A percentile compares a stretch with the other conserved stretches of the same genome.
These are phyloP conservation scores for Aplochiton taeniatus DNA, from an alignment of 2,797 vertebrate species.

Conservation along the genomic window DNA sequence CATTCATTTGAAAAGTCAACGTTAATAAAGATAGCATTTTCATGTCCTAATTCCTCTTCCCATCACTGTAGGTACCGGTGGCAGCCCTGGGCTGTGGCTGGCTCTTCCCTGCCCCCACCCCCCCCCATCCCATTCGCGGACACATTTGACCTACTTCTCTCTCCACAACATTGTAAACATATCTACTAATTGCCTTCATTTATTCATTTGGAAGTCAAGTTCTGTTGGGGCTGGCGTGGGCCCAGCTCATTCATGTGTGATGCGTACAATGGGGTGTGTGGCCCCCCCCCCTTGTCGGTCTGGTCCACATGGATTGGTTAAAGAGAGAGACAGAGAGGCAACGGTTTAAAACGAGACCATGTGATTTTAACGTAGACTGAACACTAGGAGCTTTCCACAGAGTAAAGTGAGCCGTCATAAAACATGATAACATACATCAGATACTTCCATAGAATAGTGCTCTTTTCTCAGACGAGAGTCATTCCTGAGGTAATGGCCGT, in stretches of 20 bases:
- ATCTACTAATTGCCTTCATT: constrained; percentile 79
- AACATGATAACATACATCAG: no score
- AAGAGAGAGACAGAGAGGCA: constrained; percentile 21
- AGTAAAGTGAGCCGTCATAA: no score
- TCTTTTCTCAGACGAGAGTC: no score
- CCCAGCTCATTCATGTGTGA: constrained; percentile 71
- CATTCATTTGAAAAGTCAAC: constrained; percentile 73
- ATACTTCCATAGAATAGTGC: no score
- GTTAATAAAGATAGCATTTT: constrained; percentile 67
- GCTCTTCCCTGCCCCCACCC: constrained; percentile 29
- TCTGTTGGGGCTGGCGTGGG: constrained; percentile 63
- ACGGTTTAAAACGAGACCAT: constrained; percentile 37
- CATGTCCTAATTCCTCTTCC: constrained; percentile 68
- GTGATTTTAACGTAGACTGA: constrained; percentile 6
- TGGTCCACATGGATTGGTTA: constrained; percentile 27
- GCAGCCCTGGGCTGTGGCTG: constrained; percentile 59
- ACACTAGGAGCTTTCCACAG: not conserved
- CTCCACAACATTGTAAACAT: constrained; percentile 73
- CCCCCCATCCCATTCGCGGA: constrained; percentile 9
- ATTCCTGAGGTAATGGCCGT: no score
- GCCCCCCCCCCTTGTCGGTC: constrained; percentile 34
- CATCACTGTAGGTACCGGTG: constrained; percentile 64
- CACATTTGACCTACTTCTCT: constrained; percentile 76
- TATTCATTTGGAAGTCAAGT: constrained; percentile 78
- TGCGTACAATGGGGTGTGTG: constrained; percentile 45